These are phyloP conservation scores for Caenorhabditis sp. DNA, from an alignment of 2,888 invertebrate genomes.

Conservation along the genomic window DNA sequence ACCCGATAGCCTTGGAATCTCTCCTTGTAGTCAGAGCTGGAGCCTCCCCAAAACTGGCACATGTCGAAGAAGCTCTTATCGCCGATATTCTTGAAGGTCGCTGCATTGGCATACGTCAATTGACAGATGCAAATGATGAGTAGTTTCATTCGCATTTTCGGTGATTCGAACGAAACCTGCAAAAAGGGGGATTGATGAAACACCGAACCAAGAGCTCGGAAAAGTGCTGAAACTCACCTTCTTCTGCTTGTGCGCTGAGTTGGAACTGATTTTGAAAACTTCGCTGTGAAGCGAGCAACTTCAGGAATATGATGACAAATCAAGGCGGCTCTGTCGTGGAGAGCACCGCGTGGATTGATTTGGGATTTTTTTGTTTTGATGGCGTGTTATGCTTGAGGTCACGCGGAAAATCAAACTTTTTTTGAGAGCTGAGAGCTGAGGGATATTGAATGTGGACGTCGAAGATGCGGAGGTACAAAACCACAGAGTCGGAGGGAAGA, in stretches of 20 bases:
- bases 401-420: background rate
- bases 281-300: background rate
- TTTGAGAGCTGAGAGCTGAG: too few species aligned
- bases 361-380: background rate
- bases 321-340: background rate
- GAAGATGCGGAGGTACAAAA: too few species aligned
- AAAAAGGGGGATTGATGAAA: background rate
- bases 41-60: conserved; percentile 2
- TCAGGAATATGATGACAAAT: background rate
- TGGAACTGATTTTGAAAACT: background rate
- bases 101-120: background rate
- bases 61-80: conserved; percentile 6
- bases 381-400: too few species aligned
- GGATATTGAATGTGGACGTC: too few species aligned
- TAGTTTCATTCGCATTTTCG: conserved; percentile 18
- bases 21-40: background rate
- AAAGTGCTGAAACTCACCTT: background rate
- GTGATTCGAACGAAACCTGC: conserved; percentile 2
- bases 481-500: too few species aligned
- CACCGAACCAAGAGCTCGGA: background rate
- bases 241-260: background rate
- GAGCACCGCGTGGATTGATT: too few species aligned
- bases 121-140: background rate
- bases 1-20: background rate
- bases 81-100: too few species aligned